Evolutionary conservation across 2,113 vertebrate species (phyloP).

Genomic region (Elaphurus davidianus): DNA sequence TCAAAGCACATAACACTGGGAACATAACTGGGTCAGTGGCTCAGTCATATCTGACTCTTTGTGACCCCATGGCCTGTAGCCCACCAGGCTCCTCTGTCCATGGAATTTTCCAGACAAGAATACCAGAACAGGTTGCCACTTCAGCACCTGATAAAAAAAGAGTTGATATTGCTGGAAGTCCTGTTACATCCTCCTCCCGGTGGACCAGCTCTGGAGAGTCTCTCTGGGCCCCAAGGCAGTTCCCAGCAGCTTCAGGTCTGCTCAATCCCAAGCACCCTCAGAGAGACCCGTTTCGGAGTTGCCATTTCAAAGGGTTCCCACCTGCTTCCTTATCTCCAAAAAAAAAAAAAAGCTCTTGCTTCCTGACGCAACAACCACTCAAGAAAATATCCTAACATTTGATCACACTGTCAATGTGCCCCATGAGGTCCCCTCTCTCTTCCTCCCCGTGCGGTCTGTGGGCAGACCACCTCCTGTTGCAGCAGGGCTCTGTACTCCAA

Average conservation of each 20-base stretch:
- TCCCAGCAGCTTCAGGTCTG: neutral
- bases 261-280: neutral
- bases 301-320: neutral
- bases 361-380: neutral
- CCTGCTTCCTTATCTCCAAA: neutral
- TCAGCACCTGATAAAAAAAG: neutral
- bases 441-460: neutral
- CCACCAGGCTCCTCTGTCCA: neutral
- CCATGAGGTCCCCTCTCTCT: neutral
- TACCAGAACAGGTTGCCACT: neutral
- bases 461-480: neutral
- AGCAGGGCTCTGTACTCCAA: neutral
- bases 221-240: neutral
- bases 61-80: neutral
- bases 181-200: neutral
- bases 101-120: neutral
- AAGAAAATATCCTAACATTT: neutral
- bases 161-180: neutral
- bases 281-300: neutral
- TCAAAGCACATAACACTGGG: neutral
- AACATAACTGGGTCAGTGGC: neutral
- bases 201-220: neutral
- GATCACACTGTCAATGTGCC: neutral
- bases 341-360: neutral
- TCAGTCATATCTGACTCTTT: neutral